These are phyloP conservation scores for Eudyptes chrysolophus DNA, from an alignment of 2,113 vertebrate species.

Conservation along the genomic window DNA sequence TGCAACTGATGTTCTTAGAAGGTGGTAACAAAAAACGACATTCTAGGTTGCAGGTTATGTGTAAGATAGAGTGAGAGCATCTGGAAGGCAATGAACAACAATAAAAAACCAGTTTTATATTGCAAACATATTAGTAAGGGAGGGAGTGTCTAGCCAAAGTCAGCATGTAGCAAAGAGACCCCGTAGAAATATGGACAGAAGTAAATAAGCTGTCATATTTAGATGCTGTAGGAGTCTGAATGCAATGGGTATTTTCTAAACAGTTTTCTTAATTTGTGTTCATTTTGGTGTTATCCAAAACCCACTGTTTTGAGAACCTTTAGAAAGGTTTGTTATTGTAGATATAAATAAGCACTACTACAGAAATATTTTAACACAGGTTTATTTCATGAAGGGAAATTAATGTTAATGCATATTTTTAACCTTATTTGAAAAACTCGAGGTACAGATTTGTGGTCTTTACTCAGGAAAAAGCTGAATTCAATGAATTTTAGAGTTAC, in stretches of 20 bases:
- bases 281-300: background rate
- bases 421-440: background rate
- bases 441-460: background rate
- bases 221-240: background rate
- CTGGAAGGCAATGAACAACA: background rate
- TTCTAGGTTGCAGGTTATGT: background rate
- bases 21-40: background rate
- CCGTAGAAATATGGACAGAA: background rate
- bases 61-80: background rate
- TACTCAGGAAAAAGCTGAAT: background rate
- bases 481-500: background rate
- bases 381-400: background rate
- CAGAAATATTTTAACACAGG: background rate
- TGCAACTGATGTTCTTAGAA: background rate
- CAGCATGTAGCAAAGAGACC: background rate
- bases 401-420: background rate
- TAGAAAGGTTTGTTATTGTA: background rate
- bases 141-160: background rate
- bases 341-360: background rate
- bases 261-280: background rate
- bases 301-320: background rate
- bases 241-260: background rate
- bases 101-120: background rate
- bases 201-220: background rate
- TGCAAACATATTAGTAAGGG: background rate